phyloP scores from a whole-genome alignment of 2,797 vertebrate species.

The Chromis chromis region DNA sequence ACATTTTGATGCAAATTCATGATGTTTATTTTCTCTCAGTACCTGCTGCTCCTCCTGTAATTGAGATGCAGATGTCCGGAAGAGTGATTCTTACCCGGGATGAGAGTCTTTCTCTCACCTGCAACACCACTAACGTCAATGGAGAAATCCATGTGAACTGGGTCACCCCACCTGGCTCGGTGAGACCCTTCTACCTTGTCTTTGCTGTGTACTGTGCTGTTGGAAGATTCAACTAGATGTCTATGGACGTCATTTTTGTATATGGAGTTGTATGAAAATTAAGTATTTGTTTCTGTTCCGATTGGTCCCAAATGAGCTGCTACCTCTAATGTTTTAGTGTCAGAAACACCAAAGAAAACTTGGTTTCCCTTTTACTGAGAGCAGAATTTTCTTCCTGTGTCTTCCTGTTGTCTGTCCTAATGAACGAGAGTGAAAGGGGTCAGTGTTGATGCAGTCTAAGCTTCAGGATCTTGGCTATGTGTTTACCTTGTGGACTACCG shows the following conservation, averaged over 20 bases:
- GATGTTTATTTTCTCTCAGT: slow-evolving; percentile 80
- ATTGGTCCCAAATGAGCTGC: neutral
- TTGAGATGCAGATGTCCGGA: slow-evolving; percentile 86
- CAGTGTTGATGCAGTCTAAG: slow-evolving; percentile 30
- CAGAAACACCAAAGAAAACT: neutral
- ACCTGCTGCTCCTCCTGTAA: slow-evolving; percentile 84
- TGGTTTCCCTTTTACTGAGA: neutral
- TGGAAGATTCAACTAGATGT: neutral
- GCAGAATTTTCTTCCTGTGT: neutral
- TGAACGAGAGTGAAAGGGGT: slow-evolving; percentile 21
- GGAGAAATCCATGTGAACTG: slow-evolving; percentile 88
- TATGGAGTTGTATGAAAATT: neutral
- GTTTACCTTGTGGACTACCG: slow-evolving; percentile 9
- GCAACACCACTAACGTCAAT: slow-evolving; percentile 91
- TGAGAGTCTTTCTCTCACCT: slow-evolving; percentile 89
- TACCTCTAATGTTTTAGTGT: neutral
- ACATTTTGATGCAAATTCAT: neutral
- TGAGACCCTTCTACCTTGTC: slow-evolving; percentile 79
- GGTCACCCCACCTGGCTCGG: slow-evolving; percentile 84
- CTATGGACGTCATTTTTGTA: neutral
- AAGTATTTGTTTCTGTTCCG: neutral
- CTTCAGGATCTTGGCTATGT: slow-evolving; percentile 43
- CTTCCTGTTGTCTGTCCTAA: slow-evolving; percentile 14
- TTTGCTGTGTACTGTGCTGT: slow-evolving; percentile 36
- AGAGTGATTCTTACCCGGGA: slow-evolving; percentile 87